Evolutionary conservation across 2,113 vertebrate species (phyloP).

Genomic region (Bagarius yarrelli): DNA sequence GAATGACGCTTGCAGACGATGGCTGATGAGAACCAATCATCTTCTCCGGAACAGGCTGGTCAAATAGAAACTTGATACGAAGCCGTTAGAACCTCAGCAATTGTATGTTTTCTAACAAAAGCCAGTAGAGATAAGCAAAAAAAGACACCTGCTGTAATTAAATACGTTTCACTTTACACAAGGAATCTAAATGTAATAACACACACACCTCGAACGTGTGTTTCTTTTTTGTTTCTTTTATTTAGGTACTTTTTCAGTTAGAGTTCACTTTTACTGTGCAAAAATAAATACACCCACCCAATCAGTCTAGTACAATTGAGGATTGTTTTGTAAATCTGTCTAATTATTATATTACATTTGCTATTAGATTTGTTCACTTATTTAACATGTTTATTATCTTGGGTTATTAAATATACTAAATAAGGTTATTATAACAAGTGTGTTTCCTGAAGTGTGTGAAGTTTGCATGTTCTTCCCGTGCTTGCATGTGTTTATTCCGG

Average conservation of each 20-base stretch:
- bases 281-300: no score
- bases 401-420: not conserved
- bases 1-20: conserved; percentile 34
- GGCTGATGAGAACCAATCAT: conserved; percentile 48
- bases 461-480: no score
- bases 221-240: no score
- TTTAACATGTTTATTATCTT: not conserved
- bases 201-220: no score
- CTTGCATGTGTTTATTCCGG: no score
- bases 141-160: conserved; percentile 19
- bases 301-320: not conserved
- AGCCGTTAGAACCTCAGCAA: conserved; percentile 52
- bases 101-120: conserved; percentile 46
- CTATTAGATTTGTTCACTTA: not conserved
- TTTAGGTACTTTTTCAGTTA: no score
- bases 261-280: not conserved
- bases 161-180: not conserved
- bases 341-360: no score
- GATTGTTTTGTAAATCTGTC: no score
- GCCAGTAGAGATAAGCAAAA: not conserved
- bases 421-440: not conserved
- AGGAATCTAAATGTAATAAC: no score
- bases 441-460: no score
- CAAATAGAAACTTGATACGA: conserved; percentile 63
- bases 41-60: not conserved